A percentile compares a stretch with the other conserved stretches of the same genome.
Conservation (phyloP, 2,888 invertebrate genomes). For the Ormyrus labotus region DNA sequence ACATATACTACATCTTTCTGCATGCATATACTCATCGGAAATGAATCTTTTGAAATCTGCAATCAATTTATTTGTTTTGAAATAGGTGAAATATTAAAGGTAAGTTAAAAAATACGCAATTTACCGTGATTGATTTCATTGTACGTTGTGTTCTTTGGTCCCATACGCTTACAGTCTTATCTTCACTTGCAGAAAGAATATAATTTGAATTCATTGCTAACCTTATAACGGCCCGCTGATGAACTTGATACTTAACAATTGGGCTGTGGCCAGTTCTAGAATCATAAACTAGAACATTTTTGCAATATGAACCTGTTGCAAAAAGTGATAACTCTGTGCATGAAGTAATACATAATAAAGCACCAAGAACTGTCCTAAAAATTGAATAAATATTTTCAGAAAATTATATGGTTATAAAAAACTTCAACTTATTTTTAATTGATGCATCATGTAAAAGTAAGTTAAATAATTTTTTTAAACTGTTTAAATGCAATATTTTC, state of each 20-base stretch:
- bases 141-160: constrained; percentile 78
- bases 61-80: constrained; percentile 24
- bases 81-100: neutral
- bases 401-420: constrained; percentile 40
- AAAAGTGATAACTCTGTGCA: constrained; percentile 76
- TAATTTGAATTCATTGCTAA: constrained; percentile 74
- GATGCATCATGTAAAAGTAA: constrained; percentile 12
- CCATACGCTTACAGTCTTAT: constrained; percentile 79
- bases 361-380: constrained; percentile 77
- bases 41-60: constrained; percentile 69
- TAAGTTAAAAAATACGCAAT: constrained; percentile 19
- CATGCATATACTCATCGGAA: constrained; percentile 70
- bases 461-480: neutral
- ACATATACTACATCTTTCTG: constrained; percentile 65
- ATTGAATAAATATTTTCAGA: constrained; percentile 38
- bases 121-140: constrained; percentile 69
- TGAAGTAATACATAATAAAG: constrained; percentile 77
- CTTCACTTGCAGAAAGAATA: constrained; percentile 80
- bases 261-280: constrained; percentile 75
- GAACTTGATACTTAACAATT: constrained; percentile 76
- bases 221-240: constrained; percentile 78
- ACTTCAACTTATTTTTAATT: constrained; percentile 21
- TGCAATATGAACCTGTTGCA: constrained; percentile 79
- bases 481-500: neutral
- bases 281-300: constrained; percentile 78